Base-by-base conservation (phyloP, 2,113 vertebrate genomes). In the Arenaria interpres region DNA sequence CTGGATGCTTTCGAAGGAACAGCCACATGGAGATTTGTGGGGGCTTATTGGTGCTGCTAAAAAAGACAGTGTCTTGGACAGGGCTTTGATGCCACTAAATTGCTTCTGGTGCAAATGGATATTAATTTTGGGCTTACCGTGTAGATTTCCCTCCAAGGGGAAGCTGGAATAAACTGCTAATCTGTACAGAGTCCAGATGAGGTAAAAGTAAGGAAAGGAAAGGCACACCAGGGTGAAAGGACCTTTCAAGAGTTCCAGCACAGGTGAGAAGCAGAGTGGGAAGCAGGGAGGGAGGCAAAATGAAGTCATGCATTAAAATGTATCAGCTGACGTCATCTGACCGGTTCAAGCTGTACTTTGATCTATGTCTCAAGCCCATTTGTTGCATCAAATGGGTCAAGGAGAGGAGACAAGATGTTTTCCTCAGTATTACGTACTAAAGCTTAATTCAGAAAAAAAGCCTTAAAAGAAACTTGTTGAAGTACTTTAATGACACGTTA, bases 101-200 rank as follows among this genome's bases (percentile, higher is more conserved):
- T 62, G 28, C 84, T 82, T 50, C 80, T 71, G 73, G 33, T 81
- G 59, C 4, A 7, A 84, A 63, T 0, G 62, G 84, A 95, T 87
- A 91, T 46, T 48, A 81, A 51, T 71, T 77, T 60, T 27, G 57
- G 57, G 19, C 30, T 92, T 87, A 43, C 66, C 13, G 0, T 57
- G 33, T 12, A 24, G 33, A 73, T 9, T 88, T 93, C 45, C 27
- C 37, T 92, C 21, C 59, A 76, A 80, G 73, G 25, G 71, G 35
- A 85, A 90, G 22, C 35, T 85, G 92, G 57, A 96, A 89, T 43
- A 85, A 91, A 89, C 50, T 87, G 77, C 60, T 74, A 45, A 71
- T 71, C 60, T n/a, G 8, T 66, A 2, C 46, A 19, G 45, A 66
- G 54, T 80, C 75, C 74, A 85, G 46, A 59, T 73, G 77, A 95